Evolutionary conservation across 1,140 invertebrate genomes (phyloP).

Genomic region (Solenopsis fugax): DNA sequence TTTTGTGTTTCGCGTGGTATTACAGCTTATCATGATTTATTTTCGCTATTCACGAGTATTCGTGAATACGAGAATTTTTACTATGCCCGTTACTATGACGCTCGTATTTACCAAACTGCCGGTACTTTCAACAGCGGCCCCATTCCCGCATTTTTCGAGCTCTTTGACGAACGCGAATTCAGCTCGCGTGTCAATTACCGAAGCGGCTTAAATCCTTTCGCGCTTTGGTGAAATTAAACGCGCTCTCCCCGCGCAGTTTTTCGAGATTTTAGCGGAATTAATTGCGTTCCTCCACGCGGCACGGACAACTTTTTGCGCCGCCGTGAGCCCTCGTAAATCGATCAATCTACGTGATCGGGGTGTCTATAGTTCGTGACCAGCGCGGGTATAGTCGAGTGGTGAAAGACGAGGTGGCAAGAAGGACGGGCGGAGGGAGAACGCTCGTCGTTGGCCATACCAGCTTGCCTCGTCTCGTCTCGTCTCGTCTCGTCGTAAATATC

Average conservation of each 20-base stretch:
- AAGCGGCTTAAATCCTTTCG: conserved; percentile 71
- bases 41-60: conserved; percentile 26
- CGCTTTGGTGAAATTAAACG: conserved; percentile 69
- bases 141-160: conserved; percentile 41
- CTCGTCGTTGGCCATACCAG: conserved; percentile 52
- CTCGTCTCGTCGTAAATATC: conserved; percentile 75
- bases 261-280: conserved; percentile 72
- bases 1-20: not conserved
- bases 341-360: conserved; percentile 77
- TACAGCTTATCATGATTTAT: conserved; percentile 50
- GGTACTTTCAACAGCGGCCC: conserved; percentile 38
- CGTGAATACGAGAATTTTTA: conserved; percentile 39
- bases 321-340: conserved; percentile 77
- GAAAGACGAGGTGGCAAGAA: conserved; percentile 46
- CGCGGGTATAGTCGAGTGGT: conserved; percentile 10
- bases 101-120: conserved; percentile 46
- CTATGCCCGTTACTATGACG: conserved; percentile 32
- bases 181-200: conserved; percentile 71
- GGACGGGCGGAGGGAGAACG: conserved; percentile 23
- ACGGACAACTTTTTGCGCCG: conserved; percentile 69
- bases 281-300: conserved; percentile 72
- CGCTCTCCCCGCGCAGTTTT: conserved; percentile 67
- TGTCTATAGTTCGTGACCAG: conserved; percentile 69
- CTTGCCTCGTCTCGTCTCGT: conserved; percentile 23
- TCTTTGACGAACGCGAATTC: conserved; percentile 57